Evolutionary conservation across 2,113 vertebrate species (phyloP), one percentile per base, ranked within the genome.

Genomic region (Gila orcuttii): DNA sequence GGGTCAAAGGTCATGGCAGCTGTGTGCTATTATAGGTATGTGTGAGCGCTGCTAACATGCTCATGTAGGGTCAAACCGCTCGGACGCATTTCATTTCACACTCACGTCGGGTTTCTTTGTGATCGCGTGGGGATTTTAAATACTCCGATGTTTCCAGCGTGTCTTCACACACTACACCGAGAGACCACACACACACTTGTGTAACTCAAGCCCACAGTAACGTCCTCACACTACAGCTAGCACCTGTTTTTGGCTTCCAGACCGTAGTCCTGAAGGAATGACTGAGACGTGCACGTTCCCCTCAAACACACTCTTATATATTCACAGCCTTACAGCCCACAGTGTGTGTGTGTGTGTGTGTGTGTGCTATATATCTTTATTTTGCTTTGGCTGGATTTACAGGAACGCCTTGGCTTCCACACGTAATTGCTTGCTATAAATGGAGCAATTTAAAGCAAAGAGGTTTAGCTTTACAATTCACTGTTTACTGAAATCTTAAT

Each of bases 201-300:
- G 87, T 73, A 85, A 57, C 75, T 3, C 69, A 78, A 79, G 68
- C 75, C 84, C 23, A 84, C 42, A 84, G 73, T 75, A 73, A 83
- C 17, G 74, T 73, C 81, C 83, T 23, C 60, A 82, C 91, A 57
- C 55, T 9, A 21, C 55, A 57, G 55, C 55, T 23, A 21, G 21
- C 55, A 93, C 90, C 93, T 93, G 93, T 90, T 78, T 55, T 86
- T 36, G 76, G 23, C 68, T 91, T 83, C 73, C 89, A 60, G 87
- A 91, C 87, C 82, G 86, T 82, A 79, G 64, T 52, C 59, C 52
- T 66, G 57, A 71, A 83, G 84, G 47, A 85, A 50, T 25, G 77
- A 85, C 52, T 87, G 12, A 39, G 47, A 71, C 52, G 39, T 69
- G 31, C 33, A 25, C 6, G 47, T 45, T 4, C 25, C n/a, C 11